Conservation (phyloP, 2,797 vertebrate species). For the Dallia pectoralis region DNA sequence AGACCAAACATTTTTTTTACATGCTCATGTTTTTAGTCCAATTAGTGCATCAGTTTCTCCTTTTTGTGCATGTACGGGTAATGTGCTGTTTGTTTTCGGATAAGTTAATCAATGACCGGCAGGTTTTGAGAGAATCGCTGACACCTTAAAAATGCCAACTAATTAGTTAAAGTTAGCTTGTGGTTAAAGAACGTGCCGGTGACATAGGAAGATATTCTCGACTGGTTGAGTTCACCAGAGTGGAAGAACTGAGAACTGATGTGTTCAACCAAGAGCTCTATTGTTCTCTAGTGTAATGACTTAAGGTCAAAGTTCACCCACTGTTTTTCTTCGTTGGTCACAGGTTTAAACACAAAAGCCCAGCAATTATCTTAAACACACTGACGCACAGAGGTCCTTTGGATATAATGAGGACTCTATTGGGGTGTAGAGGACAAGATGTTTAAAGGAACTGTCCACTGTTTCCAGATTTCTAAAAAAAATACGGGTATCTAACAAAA, state of each 20-base stretch:
- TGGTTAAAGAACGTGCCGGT: conserved; percentile 51
- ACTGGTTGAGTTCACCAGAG: conserved; percentile 61
- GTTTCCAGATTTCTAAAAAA: too few relatives aligned
- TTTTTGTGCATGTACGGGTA: neutral
- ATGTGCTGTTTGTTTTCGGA: conserved; percentile 21
- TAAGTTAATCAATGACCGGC: conserved; percentile 53
- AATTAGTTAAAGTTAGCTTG: conserved; percentile 63
- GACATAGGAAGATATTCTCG: conserved; percentile 44
- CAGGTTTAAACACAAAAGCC: conserved; percentile 57
- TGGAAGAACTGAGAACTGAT: conserved; percentile 43
- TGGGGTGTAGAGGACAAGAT: neutral
- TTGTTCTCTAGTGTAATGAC: conserved; percentile 50
- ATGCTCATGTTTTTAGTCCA: too few relatives aligned
- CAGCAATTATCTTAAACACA: conserved; percentile 59
- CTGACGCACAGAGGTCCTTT: conserved; percentile 28
- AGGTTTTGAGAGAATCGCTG: conserved; percentile 44
- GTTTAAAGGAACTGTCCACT: too few relatives aligned
- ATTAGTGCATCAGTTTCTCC: too few relatives aligned
- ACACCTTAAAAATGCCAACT: conserved; percentile 58
- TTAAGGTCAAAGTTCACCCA: conserved; percentile 58
- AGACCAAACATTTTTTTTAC: too few relatives aligned
- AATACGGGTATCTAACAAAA: too few relatives aligned
- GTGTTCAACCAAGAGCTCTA: conserved; percentile 65
- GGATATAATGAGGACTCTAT: conserved; percentile 31
- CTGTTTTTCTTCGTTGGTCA: conserved; percentile 59